Evolutionary conservation across 2,113 vertebrate genomes (phyloP).

Genomic region (Meriones unguiculatus): DNA sequence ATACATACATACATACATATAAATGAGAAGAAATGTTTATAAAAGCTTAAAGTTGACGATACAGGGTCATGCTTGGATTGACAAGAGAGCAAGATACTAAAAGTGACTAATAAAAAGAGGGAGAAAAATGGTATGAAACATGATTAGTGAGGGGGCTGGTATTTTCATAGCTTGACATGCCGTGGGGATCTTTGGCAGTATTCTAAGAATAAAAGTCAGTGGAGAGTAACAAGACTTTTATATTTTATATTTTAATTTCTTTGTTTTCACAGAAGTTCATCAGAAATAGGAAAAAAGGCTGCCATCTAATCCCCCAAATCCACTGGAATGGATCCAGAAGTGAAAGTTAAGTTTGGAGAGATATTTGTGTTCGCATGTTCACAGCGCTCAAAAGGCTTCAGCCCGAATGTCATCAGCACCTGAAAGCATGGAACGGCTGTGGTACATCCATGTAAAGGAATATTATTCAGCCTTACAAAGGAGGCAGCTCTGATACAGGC

Average conservation of each 20-base stretch:
- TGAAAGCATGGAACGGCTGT: not conserved
- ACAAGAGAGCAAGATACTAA: not conserved
- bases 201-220: not conserved
- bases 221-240: not conserved
- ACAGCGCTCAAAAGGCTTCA: not conserved
- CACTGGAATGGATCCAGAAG: not conserved
- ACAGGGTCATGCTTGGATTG: not conserved
- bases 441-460: not conserved
- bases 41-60: not conserved
- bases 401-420: not conserved
- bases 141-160: not conserved
- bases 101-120: not conserved
- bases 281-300: not conserved
- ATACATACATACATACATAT: not conserved
- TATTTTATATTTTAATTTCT: not conserved
- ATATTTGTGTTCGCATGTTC: not conserved
- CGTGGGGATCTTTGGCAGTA: not conserved
- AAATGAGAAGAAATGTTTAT: not conserved
- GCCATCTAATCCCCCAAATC: not conserved
- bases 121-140: not conserved
- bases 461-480: not conserved
- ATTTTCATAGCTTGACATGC: not conserved
- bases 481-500: not conserved
- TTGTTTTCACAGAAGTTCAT: not conserved
- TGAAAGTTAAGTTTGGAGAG: not conserved